Percentiles rank a stretch among this genome's conserved stretches.
Evolutionary conservation across 2,888 invertebrate genomes (phyloP).

Genomic region (Anorthoa munda): DNA sequence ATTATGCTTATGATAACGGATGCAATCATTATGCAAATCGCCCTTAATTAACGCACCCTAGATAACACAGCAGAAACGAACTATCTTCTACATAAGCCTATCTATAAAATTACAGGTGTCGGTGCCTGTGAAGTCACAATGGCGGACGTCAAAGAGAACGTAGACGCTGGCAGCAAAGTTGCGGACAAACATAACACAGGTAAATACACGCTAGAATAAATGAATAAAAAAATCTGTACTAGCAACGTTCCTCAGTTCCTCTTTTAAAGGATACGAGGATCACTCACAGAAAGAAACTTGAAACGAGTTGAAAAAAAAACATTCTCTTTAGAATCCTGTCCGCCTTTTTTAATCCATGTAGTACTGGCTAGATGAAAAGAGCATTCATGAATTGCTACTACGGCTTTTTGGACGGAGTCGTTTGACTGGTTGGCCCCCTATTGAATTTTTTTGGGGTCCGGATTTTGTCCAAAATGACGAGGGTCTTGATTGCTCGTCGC

Average conservation of each 20-base stretch:
- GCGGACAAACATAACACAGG: constrained; percentile 87
- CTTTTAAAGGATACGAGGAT: constrained; percentile 31
- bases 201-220: constrained; percentile 62
- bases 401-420: constrained; percentile 16
- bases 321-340: background rate
- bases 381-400: constrained; percentile 21
- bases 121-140: constrained; percentile 68
- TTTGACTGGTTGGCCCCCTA: constrained; percentile 35
- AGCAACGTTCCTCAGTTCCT: background rate
- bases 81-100: constrained; percentile 6
- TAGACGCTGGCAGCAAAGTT: constrained; percentile 74
- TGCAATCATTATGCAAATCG: constrained; percentile 45
- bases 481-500: constrained; percentile 6
- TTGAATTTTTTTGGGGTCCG: constrained; percentile 40
- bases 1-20: constrained; percentile 52
- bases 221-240: background rate
- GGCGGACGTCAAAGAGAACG: constrained; percentile 83
- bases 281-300: constrained; percentile 16
- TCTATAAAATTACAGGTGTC: constrained; percentile 62
- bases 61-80: constrained; percentile 22
- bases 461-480: constrained; percentile 27
- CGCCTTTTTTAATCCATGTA: constrained; percentile 25
- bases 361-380: constrained; percentile 10
- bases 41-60: constrained; percentile 46
- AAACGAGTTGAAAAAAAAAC: constrained; percentile 31